phyloP scores from a whole-genome alignment of 1,140 invertebrate genomes.

The Lepidurus couesii region DNA sequence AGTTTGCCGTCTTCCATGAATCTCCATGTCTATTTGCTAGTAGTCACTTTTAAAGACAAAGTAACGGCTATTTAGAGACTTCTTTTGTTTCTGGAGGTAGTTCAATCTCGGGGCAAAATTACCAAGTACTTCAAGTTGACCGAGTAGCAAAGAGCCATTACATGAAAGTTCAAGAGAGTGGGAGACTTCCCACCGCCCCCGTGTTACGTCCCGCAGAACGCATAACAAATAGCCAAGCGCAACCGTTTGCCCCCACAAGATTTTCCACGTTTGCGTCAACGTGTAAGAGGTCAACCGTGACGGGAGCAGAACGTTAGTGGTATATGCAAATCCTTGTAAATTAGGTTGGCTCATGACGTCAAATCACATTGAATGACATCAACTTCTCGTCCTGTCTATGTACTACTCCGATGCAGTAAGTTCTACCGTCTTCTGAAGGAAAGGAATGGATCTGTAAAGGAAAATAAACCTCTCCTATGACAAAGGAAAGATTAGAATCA shows the following conservation, averaged over 20 bases:
- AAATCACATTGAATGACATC: neutral
- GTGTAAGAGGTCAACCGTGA: neutral
- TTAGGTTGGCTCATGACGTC: neutral
- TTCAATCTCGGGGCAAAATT: neutral
- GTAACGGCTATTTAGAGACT: too few relatives aligned
- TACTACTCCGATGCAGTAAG: neutral
- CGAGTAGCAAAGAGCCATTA: neutral
- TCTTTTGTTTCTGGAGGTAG: neutral
- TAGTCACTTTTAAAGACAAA: too few relatives aligned
- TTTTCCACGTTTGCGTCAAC: neutral
- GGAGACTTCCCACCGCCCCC: neutral
- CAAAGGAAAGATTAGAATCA: too few relatives aligned
- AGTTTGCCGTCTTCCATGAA: too few relatives aligned
- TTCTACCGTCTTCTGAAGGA: neutral
- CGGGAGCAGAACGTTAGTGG: neutral
- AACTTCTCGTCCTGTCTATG: neutral
- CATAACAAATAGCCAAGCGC: neutral
- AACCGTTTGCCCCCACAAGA: neutral
- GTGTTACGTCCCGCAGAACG: neutral
- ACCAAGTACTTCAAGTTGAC: neutral
- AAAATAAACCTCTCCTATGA: neutral
- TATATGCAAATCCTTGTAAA: neutral
- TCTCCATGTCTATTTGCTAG: too few relatives aligned
- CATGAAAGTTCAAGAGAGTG: neutral
- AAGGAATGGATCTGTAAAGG: neutral